Evolutionary conservation across 2,797 vertebrate genomes (phyloP), one percentile per base, ranked within the genome.

Genomic region (Poecile montanus): DNA sequence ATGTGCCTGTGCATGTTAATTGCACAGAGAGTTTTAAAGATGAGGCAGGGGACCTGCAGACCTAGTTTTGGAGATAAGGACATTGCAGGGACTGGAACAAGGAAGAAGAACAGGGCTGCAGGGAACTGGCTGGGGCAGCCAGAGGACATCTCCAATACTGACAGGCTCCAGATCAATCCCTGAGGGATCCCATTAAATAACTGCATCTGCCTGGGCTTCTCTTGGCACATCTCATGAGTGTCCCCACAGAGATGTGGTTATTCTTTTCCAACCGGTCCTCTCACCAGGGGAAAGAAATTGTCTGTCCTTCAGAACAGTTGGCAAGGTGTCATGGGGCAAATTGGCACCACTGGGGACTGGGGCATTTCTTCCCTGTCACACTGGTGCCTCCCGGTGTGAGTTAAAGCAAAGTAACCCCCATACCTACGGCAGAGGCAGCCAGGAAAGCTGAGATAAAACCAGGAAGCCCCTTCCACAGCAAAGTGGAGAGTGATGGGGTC

Each of bases 341-440:
- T 40, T 0, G 2, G 32, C 61, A 75, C 21, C 25, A 19, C 0
- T 2, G 5, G n/a, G 15, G n/a, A 75, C 10, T 0, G 26, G 38
- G 21, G 30, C 32, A 23, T 45, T 63, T 63, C n/a, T 30, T 36
- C 45, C 23, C 71, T 48, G 36, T 60, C 78, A 60, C 3, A 2
- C 5, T 34, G 76, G 54, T 51, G 66, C 32, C 67, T 91, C 61
- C 13, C 0, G 0, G 48, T 30, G 34, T 0, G 20, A 83, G 18
- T 16, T 45, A 86, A 67, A 86, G 50, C 88, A 36, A 86, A 78
- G 54, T 15, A 74, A 58, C 12, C 29, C 18, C 38, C 38, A 67
- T 5, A 26, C 1, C 29, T 36, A 32, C 11, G 36, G 13, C 8
- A 6, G 57, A 60, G 36, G 47, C 34, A 77, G 53, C 17, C 73